A percentile compares a stretch with the other conserved stretches of the same genome.
Evolutionary conservation across 2,888 invertebrate genomes (phyloP).

Genomic region (Nipponacmea schrenckii): DNA sequence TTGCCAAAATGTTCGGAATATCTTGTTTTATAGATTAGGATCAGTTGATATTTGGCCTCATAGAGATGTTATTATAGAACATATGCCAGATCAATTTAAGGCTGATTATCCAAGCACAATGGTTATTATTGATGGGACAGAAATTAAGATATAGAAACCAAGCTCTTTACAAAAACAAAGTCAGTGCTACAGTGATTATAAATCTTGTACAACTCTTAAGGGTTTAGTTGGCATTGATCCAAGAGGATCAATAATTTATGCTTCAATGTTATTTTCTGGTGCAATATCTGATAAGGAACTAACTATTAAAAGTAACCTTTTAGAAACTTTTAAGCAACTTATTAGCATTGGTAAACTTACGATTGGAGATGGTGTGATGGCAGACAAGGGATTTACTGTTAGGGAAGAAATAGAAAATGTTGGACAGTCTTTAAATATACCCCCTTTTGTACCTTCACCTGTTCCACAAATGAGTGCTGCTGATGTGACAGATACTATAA

Average conservation of each 20-base stretch:
- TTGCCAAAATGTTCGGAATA: neutral
- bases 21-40: neutral
- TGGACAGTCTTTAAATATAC: neutral
- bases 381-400: neutral
- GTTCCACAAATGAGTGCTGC: neutral
- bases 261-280: conserved; percentile 25
- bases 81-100: neutral
- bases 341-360: neutral
- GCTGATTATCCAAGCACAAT: conserved; percentile 11
- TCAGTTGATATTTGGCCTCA: neutral
- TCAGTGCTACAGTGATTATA: conserved; percentile 26
- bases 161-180: conserved; percentile 9
- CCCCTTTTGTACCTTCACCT: neutral
- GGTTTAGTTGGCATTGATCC: conserved; percentile 25
- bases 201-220: conserved; percentile 29
- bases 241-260: conserved; percentile 25
- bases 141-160: conserved; percentile 13
- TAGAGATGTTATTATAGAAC: conserved; percentile 1
- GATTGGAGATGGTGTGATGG: neutral
- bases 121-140: conserved; percentile 12
- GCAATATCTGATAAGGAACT: conserved; percentile 27
- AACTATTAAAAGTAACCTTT: conserved; percentile 14
- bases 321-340: neutral
- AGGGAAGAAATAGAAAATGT: neutral
- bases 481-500: neutral